Evolutionary conservation across 2,797 vertebrate genomes (phyloP), one percentile per base, ranked within the genome.

Genomic region (Bradypus variegatus): DNA sequence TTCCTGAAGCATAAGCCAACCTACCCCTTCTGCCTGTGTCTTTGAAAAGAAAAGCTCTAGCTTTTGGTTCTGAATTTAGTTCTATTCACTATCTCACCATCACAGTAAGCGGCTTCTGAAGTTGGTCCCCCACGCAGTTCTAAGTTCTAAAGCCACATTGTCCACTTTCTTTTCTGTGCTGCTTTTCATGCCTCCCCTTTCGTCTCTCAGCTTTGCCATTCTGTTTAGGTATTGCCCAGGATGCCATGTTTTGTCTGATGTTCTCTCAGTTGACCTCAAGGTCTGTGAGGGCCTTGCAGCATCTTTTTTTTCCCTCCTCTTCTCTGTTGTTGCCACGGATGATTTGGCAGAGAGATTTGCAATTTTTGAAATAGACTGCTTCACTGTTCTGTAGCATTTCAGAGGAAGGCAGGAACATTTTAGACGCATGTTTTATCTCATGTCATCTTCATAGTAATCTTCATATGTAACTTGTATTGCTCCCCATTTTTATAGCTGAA

Each of bases 11-110:
- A 38, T 64, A 83, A 88, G 88, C 60, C 88, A 50, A 41, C 58
- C 72, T 69, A 69, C n/a, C 53, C 75, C 78, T 77, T 89, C 64
- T 67, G 36, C 88, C 76, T n/a, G 50, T 58, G 6, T 60, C 86
- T 96, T 93, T 94, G 93, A 95, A 90, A 94, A 86, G 76, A 84
- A 90, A 95, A 94, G 27, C 79, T 91, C 62, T 65, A 15, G 69
- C 62, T 65, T 91, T 91, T 73, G 29, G 77, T 79, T 93, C 88
- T 83, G 92, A 80, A 94, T 94, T 94, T 73, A 91, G 90, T 92
- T 86, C 88, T 93, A 58, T 96, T 94, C 93, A 91, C 69, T 69
- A 1, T 86, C 82, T 86, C 41, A 15, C 79, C 87, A 45, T 65
- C 89, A 31, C 72, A 92, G 89, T 91, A 64, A 69, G 90, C 62